Base-by-base conservation (phyloP, 2,113 vertebrate genomes). In the Heterocephalus glaber region DNA sequence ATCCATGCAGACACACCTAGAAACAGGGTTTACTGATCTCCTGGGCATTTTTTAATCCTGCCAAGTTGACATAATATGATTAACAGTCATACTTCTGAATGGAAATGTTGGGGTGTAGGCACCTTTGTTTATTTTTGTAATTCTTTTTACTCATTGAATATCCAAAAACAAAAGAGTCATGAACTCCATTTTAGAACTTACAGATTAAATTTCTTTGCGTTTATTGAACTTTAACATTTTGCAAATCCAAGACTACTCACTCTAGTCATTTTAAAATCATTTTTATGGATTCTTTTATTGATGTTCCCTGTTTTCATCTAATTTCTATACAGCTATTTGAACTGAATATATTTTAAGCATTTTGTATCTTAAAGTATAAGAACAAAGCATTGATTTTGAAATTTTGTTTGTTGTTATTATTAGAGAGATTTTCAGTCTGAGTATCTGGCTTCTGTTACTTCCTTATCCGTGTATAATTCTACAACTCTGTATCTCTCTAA, bases 281-380 rank as follows among this genome's bases (percentile, higher is more conserved):
- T 90, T 90, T 85, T 38, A 38, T 72, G 12, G 20, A 85, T 85
- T 90, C 10, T 33, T 86, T 86, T 61, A 44, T 80, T 92, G 72
- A 16, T 80, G 7, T 79, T 94, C 33, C n/a, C 49, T 28, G 66
- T 76, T 89, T 79, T 86, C 4, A 47, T 76, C 6, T 35, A 56
- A 84, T 70, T 94, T 94, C 17, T 91, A 24, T 61, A 2, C 17
- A 66, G n/a, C 5, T 28, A 60, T 95, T 95, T 93, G 26, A 82
- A 86, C 26, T 66, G 49, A 87, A 93, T 41, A 52, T 41, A 83
- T 82, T 88, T 92, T 80, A 86, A 86, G 5, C 74, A 80, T 76
- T 86, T 41, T 84, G 22, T 22, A 38, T 5, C 63, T 35, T 33
- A 89, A 88, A 14, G 16, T 81, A 63, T 52, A 41, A 49, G 63